Percentiles rank a stretch among this genome's conserved stretches.
Conservation (phyloP, 2,888 invertebrate species). For the Clepsis dumicolana region DNA sequence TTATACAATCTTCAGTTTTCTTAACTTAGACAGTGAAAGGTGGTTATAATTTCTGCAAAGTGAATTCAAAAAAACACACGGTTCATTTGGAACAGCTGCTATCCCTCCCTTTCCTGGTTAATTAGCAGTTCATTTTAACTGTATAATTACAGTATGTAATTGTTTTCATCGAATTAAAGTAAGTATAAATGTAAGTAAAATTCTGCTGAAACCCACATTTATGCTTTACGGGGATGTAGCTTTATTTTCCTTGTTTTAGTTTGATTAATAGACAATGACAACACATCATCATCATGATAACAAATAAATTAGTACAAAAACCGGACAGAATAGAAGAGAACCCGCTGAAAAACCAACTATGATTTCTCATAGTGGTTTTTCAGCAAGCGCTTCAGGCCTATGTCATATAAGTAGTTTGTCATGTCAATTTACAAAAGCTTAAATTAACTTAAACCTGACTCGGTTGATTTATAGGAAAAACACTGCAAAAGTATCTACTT, state of each 20-base stretch:
- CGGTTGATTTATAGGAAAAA: conserved; percentile 35
- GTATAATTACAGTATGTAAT: background rate
- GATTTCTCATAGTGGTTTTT: too few species aligned
- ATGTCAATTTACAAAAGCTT: background rate
- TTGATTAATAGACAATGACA: too few species aligned
- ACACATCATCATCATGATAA: too few species aligned
- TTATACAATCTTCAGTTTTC: background rate
- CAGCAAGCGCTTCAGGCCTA: too few species aligned
- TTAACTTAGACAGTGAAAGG: background rate
- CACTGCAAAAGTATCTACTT: conserved; percentile 45
- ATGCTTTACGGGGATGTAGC: too few species aligned
- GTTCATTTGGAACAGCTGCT: background rate
- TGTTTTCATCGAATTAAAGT: background rate
- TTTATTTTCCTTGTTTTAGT: too few species aligned
- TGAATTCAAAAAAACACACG: background rate
- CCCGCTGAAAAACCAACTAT: too few species aligned
- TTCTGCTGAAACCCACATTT: too few species aligned
- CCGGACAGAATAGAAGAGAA: too few species aligned
- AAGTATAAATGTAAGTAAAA: too few species aligned
- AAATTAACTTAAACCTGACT: background rate
- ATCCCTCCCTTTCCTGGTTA: background rate
- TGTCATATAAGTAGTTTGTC: background rate
- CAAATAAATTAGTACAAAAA: too few species aligned
- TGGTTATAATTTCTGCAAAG: background rate
- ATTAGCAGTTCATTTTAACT: background rate